phyloP scores from a whole-genome alignment of 2,797 vertebrate species.

The Pyrocephalus nanus region DNA sequence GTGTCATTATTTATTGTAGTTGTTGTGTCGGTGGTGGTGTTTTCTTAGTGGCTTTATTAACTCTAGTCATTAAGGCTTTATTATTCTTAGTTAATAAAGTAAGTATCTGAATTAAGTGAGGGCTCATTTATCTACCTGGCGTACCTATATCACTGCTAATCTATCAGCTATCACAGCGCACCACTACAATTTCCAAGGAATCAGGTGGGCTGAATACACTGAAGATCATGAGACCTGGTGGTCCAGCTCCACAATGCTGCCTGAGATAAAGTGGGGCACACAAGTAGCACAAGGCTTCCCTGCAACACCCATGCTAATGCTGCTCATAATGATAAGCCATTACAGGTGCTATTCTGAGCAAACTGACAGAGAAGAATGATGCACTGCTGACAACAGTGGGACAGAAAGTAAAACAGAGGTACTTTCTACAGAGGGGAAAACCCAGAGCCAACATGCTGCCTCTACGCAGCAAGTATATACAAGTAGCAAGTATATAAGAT shows the following conservation, averaged over 20 bases:
- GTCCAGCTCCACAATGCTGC: background rate
- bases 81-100: background rate
- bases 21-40: background rate
- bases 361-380: rapidly evolving
- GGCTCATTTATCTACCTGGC: background rate
- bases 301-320: rapidly evolving
- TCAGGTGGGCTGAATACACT: background rate
- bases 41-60: background rate
- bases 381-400: background rate
- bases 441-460: background rate
- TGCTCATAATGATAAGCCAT: background rate
- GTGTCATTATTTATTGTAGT: background rate
- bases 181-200: background rate
- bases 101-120: background rate
- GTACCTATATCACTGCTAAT: background rate
- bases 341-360: background rate
- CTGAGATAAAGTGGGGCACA: background rate
- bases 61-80: background rate
- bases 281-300: background rate
- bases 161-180: background rate
- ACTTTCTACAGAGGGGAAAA: background rate
- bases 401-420: background rate
- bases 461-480: background rate
- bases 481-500: background rate
- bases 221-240: background rate